Evolutionary conservation across 2,113 vertebrate genomes (phyloP).

Genomic region (Cheilinus undulatus): DNA sequence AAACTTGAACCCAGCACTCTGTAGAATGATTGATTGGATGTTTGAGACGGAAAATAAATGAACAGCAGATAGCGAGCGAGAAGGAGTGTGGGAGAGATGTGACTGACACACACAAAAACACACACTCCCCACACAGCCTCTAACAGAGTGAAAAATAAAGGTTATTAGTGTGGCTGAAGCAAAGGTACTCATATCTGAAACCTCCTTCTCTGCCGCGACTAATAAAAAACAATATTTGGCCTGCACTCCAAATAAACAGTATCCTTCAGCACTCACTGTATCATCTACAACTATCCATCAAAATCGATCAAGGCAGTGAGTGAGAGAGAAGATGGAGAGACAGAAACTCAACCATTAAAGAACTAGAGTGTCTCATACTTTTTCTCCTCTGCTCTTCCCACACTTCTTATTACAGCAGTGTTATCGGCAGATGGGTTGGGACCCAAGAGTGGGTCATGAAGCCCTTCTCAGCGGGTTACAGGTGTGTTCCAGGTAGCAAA

Average conservation of each 20-base stretch:
- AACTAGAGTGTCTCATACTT: neutral
- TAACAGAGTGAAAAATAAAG: constrained; percentile 24
- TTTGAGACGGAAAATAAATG: constrained; percentile 32
- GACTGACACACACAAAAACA: constrained; percentile 26
- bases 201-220: constrained; percentile 9
- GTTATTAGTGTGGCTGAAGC: constrained; percentile 20
- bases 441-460: too few relatives aligned
- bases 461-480: too few relatives aligned
- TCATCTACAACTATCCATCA: constrained; percentile 7
- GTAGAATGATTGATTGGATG: constrained; percentile 17
- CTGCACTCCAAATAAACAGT: constrained; percentile 30
- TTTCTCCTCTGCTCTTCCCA: neutral
- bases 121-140: constrained; percentile 5
- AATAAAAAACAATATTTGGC: constrained; percentile 28
- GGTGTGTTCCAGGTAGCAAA: too few relatives aligned
- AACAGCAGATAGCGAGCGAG: constrained; percentile 17
- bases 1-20: constrained; percentile 12
- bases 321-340: too few relatives aligned
- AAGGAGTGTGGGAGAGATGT: constrained; percentile 16
- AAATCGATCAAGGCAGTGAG: neutral
- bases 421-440: too few relatives aligned
- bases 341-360: neutral
- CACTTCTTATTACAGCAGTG: too few relatives aligned
- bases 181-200: constrained; percentile 38
- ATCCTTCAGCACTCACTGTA: constrained; percentile 10